Percentiles rank a stretch among this genome's conserved stretches.
Evolutionary conservation across 2,797 vertebrate species (phyloP).

Genomic region (Sebastes oblongus): DNA sequence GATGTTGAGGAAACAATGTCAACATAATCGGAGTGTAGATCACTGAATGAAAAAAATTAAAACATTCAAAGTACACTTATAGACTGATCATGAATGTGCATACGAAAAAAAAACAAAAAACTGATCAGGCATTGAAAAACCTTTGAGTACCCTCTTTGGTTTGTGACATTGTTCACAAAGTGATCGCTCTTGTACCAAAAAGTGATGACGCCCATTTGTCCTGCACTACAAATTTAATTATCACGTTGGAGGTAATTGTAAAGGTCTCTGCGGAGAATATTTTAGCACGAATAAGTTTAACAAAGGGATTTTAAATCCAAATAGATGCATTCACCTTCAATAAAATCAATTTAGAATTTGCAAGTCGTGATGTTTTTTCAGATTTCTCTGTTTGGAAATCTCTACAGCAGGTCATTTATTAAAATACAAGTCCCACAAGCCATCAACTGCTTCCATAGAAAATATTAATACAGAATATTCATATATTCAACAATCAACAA

Average conservation of each 20-base stretch:
- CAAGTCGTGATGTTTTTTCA: slow-evolving; percentile 10
- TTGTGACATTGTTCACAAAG: slow-evolving; percentile 58
- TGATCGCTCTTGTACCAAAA: slow-evolving; percentile 32
- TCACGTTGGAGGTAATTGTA: slow-evolving; percentile 31
- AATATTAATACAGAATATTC: slow-evolving; percentile 72
- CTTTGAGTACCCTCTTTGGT: slow-evolving; percentile 74
- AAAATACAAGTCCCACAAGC: slow-evolving; percentile 62
- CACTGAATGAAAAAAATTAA: slow-evolving; percentile 24
- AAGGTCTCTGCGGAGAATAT: slow-evolving; percentile 2
- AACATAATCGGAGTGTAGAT: slow-evolving; percentile 27
- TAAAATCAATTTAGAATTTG: slow-evolving; percentile 43
- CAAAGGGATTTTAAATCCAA: slow-evolving; percentile 33
- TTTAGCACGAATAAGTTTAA: slow-evolving; percentile 4
- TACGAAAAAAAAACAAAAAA: slow-evolving; percentile 17
- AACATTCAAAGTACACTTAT: slow-evolving; percentile 58
- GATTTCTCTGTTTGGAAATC: slow-evolving; percentile 25
- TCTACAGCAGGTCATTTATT: slow-evolving; percentile 55
- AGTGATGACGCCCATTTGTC: slow-evolving; percentile 11
- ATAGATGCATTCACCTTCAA: slow-evolving; percentile 19
- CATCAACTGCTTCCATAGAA: slow-evolving; percentile 61
- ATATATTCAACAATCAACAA: slow-evolving; percentile 38
- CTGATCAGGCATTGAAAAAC: slow-evolving; percentile 36
- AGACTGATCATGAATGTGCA: slow-evolving; percentile 56
- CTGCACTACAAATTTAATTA: slow-evolving; percentile 23
- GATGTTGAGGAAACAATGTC: slow-evolving; percentile 33